phyloP scores from a whole-genome alignment of 2,797 vertebrate genomes.

The Novumbra hubbsi region DNA sequence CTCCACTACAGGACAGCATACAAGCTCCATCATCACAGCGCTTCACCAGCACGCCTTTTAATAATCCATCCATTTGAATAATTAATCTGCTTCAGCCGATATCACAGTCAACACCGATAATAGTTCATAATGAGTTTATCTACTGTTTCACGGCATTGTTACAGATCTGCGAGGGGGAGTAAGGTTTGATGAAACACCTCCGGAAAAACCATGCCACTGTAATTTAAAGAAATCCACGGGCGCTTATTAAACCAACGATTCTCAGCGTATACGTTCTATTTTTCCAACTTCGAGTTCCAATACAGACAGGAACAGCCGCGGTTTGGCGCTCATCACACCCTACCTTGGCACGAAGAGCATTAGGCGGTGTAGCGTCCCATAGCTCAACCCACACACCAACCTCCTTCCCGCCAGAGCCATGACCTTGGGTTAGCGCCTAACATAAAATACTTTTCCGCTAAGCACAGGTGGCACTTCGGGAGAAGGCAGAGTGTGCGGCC shows the following conservation, averaged over 20 bases:
- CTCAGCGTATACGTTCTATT: background rate
- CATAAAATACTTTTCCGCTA: background rate
- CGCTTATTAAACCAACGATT: background rate
- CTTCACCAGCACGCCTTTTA: constrained; percentile 20
- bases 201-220: background rate
- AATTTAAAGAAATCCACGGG: background rate
- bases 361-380: background rate
- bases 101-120: constrained; percentile 24
- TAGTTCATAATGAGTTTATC: constrained; percentile 25
- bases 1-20: constrained; percentile 18
- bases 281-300: background rate
- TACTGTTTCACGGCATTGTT: constrained; percentile 5
- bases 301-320: background rate
- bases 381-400: background rate
- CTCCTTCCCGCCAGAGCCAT: background rate
- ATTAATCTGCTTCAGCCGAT: constrained; percentile 35
- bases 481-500: constrained; percentile 4
- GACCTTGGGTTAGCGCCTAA: background rate
- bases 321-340: background rate
- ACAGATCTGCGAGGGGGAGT: background rate
- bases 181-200: background rate
- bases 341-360: background rate
- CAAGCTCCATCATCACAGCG: constrained; percentile 7
- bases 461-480: constrained; percentile 5
- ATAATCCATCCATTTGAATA: constrained; percentile 38